Evolutionary conservation across 2,113 vertebrate genomes (phyloP).

Genomic region (Podilymbus podiceps): DNA sequence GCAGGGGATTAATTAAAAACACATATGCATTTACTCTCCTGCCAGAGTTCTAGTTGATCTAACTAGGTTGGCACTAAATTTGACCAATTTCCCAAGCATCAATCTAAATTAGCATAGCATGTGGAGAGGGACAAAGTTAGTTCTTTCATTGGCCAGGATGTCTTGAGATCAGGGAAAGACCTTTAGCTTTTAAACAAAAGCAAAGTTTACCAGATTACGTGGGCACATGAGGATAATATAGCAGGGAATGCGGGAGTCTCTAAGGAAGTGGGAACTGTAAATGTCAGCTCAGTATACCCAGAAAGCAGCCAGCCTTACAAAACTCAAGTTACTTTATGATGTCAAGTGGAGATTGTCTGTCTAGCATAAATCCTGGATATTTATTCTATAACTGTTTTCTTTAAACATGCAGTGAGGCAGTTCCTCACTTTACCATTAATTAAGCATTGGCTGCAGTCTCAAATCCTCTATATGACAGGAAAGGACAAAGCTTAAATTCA

Average conservation of each 20-base stretch:
- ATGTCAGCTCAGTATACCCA: conserved; percentile 18
- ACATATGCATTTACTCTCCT: not conserved
- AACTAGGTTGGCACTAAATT: not conserved
- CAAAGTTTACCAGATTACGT: not conserved
- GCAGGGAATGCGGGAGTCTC: not conserved
- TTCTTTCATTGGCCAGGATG: not conserved
- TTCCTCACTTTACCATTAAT: not conserved
- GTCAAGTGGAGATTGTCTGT: not conserved
- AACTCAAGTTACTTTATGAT: not conserved
- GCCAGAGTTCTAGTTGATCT: not conserved
- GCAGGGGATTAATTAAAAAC: conserved; percentile 54
- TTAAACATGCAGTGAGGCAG: not conserved
- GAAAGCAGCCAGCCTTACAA: not conserved
- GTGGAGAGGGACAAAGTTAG: not conserved
- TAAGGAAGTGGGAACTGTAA: not conserved
- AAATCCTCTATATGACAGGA: not conserved
- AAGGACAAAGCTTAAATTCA: not conserved
- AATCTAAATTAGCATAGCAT: not conserved
- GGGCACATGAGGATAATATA: not conserved
- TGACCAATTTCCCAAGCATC: not conserved
- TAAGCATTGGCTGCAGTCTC: not conserved
- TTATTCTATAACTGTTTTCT: not conserved
- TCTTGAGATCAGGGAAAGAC: not conserved
- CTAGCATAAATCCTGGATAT: not conserved
- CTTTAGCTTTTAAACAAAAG: conserved; percentile 17